Base-by-base conservation (phyloP, 2,113 vertebrate species). In the Campylomormyrus tamandua region DNA sequence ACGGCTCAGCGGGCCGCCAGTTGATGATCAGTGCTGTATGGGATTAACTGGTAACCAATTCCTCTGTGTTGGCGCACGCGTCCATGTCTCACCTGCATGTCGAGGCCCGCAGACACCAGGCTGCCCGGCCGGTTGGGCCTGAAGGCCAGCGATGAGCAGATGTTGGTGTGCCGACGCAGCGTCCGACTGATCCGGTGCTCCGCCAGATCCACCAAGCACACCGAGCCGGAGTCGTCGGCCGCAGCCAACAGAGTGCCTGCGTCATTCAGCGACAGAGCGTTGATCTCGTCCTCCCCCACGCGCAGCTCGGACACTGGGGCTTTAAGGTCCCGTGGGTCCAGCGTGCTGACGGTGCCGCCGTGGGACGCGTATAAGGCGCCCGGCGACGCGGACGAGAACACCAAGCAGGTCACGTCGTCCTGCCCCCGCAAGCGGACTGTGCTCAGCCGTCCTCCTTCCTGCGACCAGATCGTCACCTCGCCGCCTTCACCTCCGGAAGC, bases 101-200 rank as follows among this genome's bases (percentile, higher is more conserved):
- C 98, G 86, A 99, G 95, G 52, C 98, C 98, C 80, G 97, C 97
- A 56, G 98, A 99, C 85, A 99, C 92, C 52, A 99, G 95, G 93
- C 98, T 98, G 46, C 97, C 97, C 80, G 98, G 97, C 62, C 97
- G 94, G 80, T 96, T 97, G 50, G 98, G 98, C 27, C 98, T 95
- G 93, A 99, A 99, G 85, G 94, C 96, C 85, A 98, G 96, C 1
- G 98, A 97, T 2, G 98, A 98, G 93, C 98, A 99, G 94, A 99
- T 99, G 92, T 99, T 99, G 15, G 97, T 96, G 94, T 99, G 98
- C 91, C 95, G 97, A 90, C 95, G 96, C 35, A 99, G 93, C 50
- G 97, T 97, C 89, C 97, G 95, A 93, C 87, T 96, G 87, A 97
- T 96, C 92, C 96, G 98, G 39, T 96, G 96, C n/a, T 91, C 96